Evolutionary conservation across 2,797 vertebrate species (phyloP), one percentile per base, ranked within the genome.

Genomic region (Cygnus olor): DNA sequence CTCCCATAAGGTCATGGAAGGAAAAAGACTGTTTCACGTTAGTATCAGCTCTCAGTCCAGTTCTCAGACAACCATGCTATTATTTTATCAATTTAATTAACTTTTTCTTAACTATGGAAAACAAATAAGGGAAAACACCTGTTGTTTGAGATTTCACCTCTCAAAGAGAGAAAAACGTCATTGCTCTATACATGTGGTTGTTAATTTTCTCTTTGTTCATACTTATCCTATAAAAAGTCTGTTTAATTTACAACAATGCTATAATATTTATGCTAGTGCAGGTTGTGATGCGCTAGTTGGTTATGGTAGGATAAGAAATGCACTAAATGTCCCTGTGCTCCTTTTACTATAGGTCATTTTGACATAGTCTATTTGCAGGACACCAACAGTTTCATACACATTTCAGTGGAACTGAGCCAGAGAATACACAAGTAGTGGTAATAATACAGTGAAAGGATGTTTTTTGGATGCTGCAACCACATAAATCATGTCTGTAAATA

Each of bases 181-280:
- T 21, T 51, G 65, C 47, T 89, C 47, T 78, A 54, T 44, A 28
- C 47, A 49, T 53, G 34, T 56, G 82, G 34, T 89, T 32, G 38
- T 6, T 3, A 66, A 51, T 92, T 89, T 71, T 86, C 44, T 83
- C 25, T 69, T 13, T 76, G 93, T 45, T 72, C 19, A 11, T 63
- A 74, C 82, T 85, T 83, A 40, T 72, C 38, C 30, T 93, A 93
- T 19, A 60, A 86, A 78, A 88, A 58, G 7, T 53, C 57, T 83
- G 20, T 76, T 93, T 91, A 89, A 80, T 88, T 74, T 88, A 68
- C 40, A 38, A 3, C 3, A 5, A 65, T 74, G 60, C 34, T 32
- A 11, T 64, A 77, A 82, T 85, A 79, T 92, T 95, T 91, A 76
- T 36, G 8, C 72, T 93, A 79, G 44, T 72, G 28, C 42, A 85